A percentile compares a stretch with the other conserved stretches of the same genome.
These are phyloP conservation scores for Rhinolophus ferrumequinum DNA, from an alignment of 2,113 vertebrate genomes.

Conservation along the genomic window DNA sequence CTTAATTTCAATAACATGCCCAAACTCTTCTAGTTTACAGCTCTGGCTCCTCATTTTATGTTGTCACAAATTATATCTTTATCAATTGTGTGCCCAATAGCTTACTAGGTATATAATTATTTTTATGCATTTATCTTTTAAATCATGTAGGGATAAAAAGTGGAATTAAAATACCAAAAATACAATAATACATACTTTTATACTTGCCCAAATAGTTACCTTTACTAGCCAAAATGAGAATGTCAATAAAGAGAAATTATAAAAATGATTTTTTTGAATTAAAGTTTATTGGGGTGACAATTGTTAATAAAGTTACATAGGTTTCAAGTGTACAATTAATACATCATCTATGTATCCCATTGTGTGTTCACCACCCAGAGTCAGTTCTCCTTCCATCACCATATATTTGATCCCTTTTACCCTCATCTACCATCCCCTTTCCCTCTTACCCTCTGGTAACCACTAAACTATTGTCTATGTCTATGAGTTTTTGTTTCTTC, in stretches of 20 bases:
- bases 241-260: background rate
- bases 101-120: background rate
- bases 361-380: too few species aligned
- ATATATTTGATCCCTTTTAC: too few species aligned
- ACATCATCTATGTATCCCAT: too few species aligned
- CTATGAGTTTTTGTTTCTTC: too few species aligned
- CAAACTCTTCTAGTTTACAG: background rate
- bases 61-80: slow-evolving; percentile 1
- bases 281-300: too few species aligned
- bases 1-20: background rate
- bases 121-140: background rate
- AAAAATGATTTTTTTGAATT: background rate
- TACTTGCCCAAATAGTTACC: background rate
- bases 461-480: too few species aligned
- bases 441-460: too few species aligned
- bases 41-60: background rate
- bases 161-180: background rate
- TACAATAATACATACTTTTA: background rate
- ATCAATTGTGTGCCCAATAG: background rate
- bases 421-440: too few species aligned
- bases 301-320: too few species aligned
- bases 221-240: background rate
- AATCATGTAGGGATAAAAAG: background rate
- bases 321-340: too few species aligned
- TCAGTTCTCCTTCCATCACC: too few species aligned